Conservation (phyloP, 2,113 vertebrate genomes). For the Nannospalax galili region DNA sequence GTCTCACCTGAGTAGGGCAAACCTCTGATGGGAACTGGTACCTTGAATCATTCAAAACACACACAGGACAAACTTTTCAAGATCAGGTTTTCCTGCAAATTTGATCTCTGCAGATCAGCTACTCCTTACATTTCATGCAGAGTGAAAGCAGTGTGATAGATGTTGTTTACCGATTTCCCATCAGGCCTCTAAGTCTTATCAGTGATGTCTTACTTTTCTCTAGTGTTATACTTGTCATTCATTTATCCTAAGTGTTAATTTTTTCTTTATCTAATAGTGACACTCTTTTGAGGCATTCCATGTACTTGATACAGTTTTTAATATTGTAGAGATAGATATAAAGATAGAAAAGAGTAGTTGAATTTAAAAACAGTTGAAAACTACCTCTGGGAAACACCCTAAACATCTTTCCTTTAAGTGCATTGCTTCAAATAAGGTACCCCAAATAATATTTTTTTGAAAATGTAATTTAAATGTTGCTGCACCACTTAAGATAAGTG, state of each 20-base stretch:
- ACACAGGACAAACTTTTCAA: conserved; percentile 39
- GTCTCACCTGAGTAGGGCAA: conserved; percentile 52
- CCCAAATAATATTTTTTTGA: background rate
- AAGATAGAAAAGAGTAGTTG: background rate
- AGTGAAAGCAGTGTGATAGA: conserved; percentile 70
- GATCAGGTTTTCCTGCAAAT: conserved; percentile 40
- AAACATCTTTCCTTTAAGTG: background rate
- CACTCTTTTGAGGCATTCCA: background rate
- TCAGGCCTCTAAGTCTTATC: conserved; percentile 39
- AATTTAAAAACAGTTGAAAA: background rate
- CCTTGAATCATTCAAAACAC: conserved; percentile 12
- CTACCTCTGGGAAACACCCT: background rate
- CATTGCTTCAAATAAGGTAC: background rate
- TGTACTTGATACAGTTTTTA: background rate
- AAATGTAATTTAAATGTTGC: background rate
- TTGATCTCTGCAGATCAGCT: conserved; percentile 54
- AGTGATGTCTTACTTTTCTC: conserved; percentile 47
- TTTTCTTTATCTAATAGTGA: conserved; percentile 49
- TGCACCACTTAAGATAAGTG: background rate
- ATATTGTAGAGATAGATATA: background rate
- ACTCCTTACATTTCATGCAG: conserved; percentile 9
- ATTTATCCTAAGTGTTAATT: conserved; percentile 39
- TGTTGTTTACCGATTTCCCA: conserved; percentile 62
- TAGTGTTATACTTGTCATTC: conserved; percentile 20
- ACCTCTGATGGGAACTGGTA: background rate